Base-by-base conservation (phyloP, 1,140 invertebrate species). In the Panagrolaimus sp. region DNA sequence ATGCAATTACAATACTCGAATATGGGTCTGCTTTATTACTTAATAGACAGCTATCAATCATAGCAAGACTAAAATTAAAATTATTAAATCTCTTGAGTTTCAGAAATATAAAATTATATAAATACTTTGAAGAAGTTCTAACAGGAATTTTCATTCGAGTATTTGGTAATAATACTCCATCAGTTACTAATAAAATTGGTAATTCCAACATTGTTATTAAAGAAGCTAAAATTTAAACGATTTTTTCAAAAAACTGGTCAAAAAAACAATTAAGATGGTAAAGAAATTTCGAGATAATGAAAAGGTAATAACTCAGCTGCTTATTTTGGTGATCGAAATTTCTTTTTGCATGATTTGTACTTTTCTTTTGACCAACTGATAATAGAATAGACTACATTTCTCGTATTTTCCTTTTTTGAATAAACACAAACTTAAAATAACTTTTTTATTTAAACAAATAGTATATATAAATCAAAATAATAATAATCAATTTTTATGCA, bases 121-220 rank as follows among this genome's bases (percentile, higher is more conserved):
- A 79, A 74, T 83, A 87, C 86, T 87, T 87, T 73, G 81, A 83
- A n/a, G 84, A 76, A 67, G 81, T 84, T 9, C 80, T 82, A 21
- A 87, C 86, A 44, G 86, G 86, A 71, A 87, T 84, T 69, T 86
- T 77, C 80, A 87, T 85, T 9, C 84, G 85, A 5, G 86, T 84
- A 38, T 86, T 86, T 24, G 87, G 87, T 32, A 87, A 76, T 6
- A 87, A 78, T 38, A 87, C 86, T 78, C 84, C 86, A 76, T 86
- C 85, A 32, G 78, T 77, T 21, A 87, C 84, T 6, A 87, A 69
- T 32, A 87, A 74, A 12, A 87, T 79, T 43, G 87, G 87, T 32
- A 87, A 70, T 43, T 85, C 80, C 65, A 71, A 72, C 26, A 46
- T 17, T 43, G 32, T 28, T 65, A 47, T 43, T 10, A 55, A 46